phyloP scores from a whole-genome alignment of 92 coral and sea anemone species.

The Muricea muricata region DNA sequence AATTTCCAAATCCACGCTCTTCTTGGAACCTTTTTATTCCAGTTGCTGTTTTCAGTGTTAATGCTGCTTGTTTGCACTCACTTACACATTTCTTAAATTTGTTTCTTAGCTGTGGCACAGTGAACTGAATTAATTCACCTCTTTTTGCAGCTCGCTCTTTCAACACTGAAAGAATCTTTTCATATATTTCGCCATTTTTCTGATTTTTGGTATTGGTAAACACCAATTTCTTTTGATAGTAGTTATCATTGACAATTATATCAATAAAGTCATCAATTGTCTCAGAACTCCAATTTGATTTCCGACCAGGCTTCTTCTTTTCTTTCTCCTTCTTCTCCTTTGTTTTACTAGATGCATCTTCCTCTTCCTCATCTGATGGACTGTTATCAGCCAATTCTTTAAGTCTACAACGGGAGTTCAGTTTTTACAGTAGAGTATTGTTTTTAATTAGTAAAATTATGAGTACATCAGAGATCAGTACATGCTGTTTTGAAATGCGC shows the following conservation, averaged over 20 bases:
- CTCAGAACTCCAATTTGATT: conserved; percentile 44
- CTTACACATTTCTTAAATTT: conserved; percentile 51
- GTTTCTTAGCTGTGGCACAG: conserved; percentile 49
- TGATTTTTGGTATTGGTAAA: conserved; percentile 53
- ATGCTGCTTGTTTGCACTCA: conserved; percentile 58
- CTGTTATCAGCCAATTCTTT: neutral
- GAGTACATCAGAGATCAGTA: too few species aligned
- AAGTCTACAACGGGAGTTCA: neutral
- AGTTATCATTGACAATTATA: conserved; percentile 35
- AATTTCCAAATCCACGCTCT: conserved; percentile 50
- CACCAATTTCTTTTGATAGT: conserved; percentile 42
- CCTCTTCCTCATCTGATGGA: neutral
- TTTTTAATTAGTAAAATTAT: neutral
- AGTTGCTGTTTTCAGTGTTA: conserved; percentile 57
- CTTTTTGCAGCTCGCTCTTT: conserved; percentile 45
- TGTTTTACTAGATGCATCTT: neutral
- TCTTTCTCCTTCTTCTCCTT: neutral
- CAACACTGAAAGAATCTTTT: conserved; percentile 33
- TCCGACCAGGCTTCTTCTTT: conserved; percentile 58
- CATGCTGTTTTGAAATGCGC: too few species aligned
- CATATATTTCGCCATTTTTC: conserved; percentile 51
- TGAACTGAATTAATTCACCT: conserved; percentile 34
- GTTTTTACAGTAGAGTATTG: neutral
- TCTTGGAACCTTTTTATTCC: conserved; percentile 57
- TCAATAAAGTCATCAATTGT: conserved; percentile 53